A percentile compares a stretch with the other conserved stretches of the same genome.
Conservation (phyloP, 2,113 vertebrate species). For the Pristiophorus japonicus region DNA sequence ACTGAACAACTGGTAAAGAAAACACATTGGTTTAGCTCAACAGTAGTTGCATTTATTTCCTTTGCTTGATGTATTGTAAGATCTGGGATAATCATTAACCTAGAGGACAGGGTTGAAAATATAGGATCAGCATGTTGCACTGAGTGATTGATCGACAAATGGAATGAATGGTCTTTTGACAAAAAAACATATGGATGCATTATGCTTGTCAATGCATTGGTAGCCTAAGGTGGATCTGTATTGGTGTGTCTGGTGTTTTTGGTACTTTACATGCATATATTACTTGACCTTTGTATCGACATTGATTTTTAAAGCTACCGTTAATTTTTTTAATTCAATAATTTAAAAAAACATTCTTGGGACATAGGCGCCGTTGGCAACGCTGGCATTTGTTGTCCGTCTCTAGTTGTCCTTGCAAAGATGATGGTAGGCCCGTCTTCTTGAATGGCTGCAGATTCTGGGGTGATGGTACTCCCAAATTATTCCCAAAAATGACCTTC, state of each 20-base stretch:
- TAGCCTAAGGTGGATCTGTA: constrained; percentile 22
- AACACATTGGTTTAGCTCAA: neutral
- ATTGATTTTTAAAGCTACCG: constrained; percentile 12
- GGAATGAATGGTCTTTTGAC: neutral
- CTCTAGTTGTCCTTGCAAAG: neutral
- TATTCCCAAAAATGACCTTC: neutral
- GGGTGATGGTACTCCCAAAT: neutral
- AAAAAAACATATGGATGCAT: neutral
- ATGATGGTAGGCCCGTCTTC: neutral
- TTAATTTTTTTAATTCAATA: neutral
- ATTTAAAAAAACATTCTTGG: neutral
- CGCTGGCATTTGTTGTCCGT: neutral
- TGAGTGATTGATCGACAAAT: neutral
- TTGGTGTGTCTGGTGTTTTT: neutral
- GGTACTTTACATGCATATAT: neutral
- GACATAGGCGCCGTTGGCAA: neutral
- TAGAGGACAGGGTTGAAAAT: neutral
- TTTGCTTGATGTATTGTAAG: neutral
- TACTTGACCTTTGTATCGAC: neutral
- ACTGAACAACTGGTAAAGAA: neutral
- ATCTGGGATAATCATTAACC: neutral
- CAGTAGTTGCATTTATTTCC: neutral
- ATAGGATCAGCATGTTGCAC: neutral
- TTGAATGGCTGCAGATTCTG: neutral
- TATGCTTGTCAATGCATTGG: neutral